phyloP scores from a whole-genome alignment of 2,888 invertebrate species.

The Syritta pipiens region DNA sequence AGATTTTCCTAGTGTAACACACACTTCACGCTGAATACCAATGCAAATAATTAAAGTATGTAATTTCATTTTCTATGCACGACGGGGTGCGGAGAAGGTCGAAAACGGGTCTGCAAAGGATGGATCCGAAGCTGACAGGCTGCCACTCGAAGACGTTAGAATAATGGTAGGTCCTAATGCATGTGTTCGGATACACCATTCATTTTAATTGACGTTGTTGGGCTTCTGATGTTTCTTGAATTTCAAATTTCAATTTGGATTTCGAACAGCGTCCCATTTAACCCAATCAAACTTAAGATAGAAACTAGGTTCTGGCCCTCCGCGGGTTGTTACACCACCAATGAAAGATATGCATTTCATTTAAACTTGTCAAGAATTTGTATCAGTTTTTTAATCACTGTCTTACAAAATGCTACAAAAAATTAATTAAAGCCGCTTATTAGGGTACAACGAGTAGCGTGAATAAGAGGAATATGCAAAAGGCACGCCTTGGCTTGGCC shows the following conservation, averaged over 20 bases:
- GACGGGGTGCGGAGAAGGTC: not conserved
- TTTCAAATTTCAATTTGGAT: not conserved
- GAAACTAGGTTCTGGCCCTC: not conserved
- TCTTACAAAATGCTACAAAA: too few relatives aligned
- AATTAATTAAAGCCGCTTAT: too few relatives aligned
- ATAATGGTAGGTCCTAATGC: conserved; percentile 29
- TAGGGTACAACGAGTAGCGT: too few relatives aligned
- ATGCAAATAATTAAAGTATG: conserved; percentile 60
- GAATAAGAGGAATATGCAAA: too few relatives aligned
- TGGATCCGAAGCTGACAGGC: conserved; percentile 23
- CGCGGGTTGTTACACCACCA: too few relatives aligned
- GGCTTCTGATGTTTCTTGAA: conserved; percentile 28
- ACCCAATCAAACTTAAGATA: too few relatives aligned
- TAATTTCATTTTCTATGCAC: conserved; percentile 55
- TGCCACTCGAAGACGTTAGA: conserved; percentile 14
- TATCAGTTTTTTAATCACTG: too few relatives aligned
- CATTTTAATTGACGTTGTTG: conserved; percentile 43
- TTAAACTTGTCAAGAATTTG: too few relatives aligned
- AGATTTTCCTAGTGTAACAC: conserved; percentile 24
- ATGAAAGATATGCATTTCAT: too few relatives aligned
- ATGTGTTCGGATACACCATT: conserved; percentile 32
- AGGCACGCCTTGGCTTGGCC: too few relatives aligned
- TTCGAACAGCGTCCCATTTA: not conserved
- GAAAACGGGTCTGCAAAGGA: not conserved
- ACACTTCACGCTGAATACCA: conserved; percentile 42